phyloP scores from a whole-genome alignment of 2,113 vertebrate genomes.

The Patagioenas fasciata region DNA sequence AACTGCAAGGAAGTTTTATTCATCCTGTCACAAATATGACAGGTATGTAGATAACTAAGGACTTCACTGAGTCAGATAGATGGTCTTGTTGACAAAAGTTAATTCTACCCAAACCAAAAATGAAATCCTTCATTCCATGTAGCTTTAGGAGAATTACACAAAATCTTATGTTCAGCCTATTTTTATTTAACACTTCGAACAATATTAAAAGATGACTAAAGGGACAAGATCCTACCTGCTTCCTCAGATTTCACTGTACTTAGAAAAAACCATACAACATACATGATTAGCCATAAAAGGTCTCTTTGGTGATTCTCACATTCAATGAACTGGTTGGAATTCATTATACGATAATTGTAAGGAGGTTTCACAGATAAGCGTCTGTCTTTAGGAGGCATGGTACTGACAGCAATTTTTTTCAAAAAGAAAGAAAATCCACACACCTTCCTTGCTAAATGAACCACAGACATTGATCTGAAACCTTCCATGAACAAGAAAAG shows the following conservation, averaged over 20 bases:
- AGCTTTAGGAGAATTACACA: not conserved
- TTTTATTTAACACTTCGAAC: slow-evolving; percentile 43
- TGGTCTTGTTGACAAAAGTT: not conserved
- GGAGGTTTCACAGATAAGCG: slow-evolving; percentile 45
- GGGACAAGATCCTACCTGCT: slow-evolving; percentile 33
- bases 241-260: slow-evolving; percentile 37
- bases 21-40: not conserved
- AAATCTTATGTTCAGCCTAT: not conserved
- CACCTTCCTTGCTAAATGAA: slow-evolving; percentile 22
- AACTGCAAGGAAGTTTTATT: not conserved
- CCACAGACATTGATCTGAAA: not conserved
- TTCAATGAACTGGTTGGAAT: slow-evolving; percentile 65
- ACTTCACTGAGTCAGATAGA: not conserved
- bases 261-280: not conserved
- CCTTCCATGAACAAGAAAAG: not conserved
- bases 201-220: slow-evolving; percentile 22
- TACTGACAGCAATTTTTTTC: not conserved
- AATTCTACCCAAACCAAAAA: not conserved
- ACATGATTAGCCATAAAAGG: slow-evolving; percentile 60
- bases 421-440: not conserved
- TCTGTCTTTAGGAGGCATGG: slow-evolving; percentile 26
- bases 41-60: not conserved
- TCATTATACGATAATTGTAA: slow-evolving; percentile 63
- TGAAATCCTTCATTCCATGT: not conserved
- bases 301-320: slow-evolving; percentile 63